A percentile compares a stretch with the other conserved stretches of the same genome.
Conservation (phyloP, 1,140 invertebrate species). For the Asobara japonica region DNA sequence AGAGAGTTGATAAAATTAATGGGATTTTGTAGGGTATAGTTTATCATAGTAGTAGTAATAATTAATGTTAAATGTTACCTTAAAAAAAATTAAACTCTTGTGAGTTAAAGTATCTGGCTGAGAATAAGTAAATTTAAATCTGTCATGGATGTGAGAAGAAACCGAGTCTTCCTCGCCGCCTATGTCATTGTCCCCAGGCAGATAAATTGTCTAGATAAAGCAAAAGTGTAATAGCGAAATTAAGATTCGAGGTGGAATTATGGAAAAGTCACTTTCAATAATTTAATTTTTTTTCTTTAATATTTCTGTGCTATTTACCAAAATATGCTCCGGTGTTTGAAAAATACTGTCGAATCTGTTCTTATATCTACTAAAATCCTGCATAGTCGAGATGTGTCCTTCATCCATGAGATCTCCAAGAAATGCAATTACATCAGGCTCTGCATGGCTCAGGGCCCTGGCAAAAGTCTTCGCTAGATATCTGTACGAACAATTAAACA, state of each 20-base stretch:
- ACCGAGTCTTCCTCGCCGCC: constrained; percentile 88
- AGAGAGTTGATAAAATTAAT: constrained; percentile 19
- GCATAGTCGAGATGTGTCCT: constrained; percentile 78
- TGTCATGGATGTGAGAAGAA: constrained; percentile 75
- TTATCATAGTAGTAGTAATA: too few species aligned
- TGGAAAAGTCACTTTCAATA: too few species aligned
- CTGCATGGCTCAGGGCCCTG: constrained; percentile 75
- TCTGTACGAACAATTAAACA: constrained; percentile 68
- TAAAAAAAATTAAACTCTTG: constrained; percentile 70
- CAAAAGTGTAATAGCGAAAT: too few species aligned
- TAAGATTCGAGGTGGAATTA: constrained; percentile 2
- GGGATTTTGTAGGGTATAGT: background rate
- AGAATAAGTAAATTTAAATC: constrained; percentile 82
- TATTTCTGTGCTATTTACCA: constrained; percentile 57
- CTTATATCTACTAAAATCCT: constrained; percentile 77
- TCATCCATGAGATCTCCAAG: constrained; percentile 94
- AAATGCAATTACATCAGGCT: constrained; percentile 88
- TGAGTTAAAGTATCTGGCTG: constrained; percentile 73
- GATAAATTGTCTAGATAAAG: constrained; percentile 77
- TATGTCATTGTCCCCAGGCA: constrained; percentile 96
- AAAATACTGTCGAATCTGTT: constrained; percentile 78
- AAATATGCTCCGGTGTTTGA: constrained; percentile 67
- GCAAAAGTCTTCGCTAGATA: constrained; percentile 84
- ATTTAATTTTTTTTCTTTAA: background rate
- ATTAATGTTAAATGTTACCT: constrained; percentile 56